Conservation (phyloP, 2,113 vertebrate species). For the Hyperoodon ampullatus region DNA sequence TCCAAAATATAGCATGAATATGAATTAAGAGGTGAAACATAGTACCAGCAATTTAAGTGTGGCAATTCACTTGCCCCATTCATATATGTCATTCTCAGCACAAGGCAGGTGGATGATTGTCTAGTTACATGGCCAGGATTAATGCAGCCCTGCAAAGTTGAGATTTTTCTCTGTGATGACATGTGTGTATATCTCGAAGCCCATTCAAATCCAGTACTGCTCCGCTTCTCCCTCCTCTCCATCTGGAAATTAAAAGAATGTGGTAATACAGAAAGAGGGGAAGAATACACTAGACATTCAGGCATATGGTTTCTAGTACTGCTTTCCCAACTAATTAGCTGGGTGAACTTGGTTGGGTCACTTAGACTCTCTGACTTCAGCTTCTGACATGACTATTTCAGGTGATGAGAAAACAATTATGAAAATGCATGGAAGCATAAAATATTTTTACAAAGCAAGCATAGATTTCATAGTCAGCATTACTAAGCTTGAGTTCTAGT, state of each 20-base stretch:
- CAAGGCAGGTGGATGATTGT: not conserved
- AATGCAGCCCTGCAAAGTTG: not conserved
- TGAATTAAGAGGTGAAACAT: slow-evolving; percentile 27
- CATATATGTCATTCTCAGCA: not conserved
- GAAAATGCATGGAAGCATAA: slow-evolving; percentile 12
- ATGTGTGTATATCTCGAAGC: not conserved
- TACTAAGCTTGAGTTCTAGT: slow-evolving; percentile 22
- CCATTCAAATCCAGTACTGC: not conserved
- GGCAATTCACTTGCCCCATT: not conserved
- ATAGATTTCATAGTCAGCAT: slow-evolving; percentile 46
- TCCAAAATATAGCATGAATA: slow-evolving; percentile 35
- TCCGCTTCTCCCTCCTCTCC: not conserved
- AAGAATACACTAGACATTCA: not conserved
- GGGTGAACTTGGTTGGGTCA: not conserved
- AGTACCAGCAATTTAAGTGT: slow-evolving; percentile 29
- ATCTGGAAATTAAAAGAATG: slow-evolving; percentile 43
- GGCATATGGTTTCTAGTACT: not conserved
- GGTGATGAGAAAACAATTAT: slow-evolving; percentile 33
- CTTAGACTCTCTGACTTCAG: slow-evolving; percentile 44
- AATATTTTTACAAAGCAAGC: slow-evolving; percentile 22
- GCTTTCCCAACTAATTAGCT: slow-evolving; percentile 25
- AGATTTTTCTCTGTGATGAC: not conserved
- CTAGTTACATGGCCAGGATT: not conserved
- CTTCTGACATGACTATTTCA: slow-evolving; percentile 31
- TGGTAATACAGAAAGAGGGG: not conserved